A percentile compares a stretch with the other conserved stretches of the same genome.
Evolutionary conservation across 2,113 vertebrate species (phyloP).

Genomic region (Neotoma lepida): DNA sequence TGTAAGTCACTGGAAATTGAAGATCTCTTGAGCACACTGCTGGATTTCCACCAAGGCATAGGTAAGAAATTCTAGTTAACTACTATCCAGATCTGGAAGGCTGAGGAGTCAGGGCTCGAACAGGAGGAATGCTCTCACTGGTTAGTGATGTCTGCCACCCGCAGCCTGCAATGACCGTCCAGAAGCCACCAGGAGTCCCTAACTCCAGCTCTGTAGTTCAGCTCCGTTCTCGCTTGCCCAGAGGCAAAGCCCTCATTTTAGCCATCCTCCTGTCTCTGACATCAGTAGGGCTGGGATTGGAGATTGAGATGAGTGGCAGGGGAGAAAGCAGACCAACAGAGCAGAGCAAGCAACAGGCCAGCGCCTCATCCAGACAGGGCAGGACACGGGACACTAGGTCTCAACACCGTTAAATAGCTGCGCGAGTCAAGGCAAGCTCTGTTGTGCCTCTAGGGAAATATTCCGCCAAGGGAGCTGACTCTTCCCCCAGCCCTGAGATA

Average conservation of each 20-base stretch:
- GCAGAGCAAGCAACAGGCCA: neutral
- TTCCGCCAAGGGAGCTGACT: neutral
- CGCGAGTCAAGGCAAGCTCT: neutral
- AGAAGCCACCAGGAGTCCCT: neutral
- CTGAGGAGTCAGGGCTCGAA: neutral
- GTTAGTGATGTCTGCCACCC: neutral
- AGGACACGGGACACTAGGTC: neutral
- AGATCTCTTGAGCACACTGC: neutral
- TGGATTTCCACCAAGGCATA: neutral
- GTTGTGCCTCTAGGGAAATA: neutral
- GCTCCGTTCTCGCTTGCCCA: neutral
- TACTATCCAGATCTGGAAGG: constrained; percentile 38
- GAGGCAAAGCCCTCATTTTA: neutral
- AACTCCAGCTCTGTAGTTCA: neutral
- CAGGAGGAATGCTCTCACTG: neutral
- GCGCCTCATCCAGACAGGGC: neutral
- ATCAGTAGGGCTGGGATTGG: neutral
- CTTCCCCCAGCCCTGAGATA: neutral
- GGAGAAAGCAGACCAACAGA: neutral
- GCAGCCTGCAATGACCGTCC: neutral
- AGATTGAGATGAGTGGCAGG: neutral
- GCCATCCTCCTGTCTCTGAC: neutral
- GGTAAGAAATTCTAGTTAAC: neutral
- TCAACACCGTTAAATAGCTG: neutral
- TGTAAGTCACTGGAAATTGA: neutral